phyloP scores from a whole-genome alignment of 2,888 invertebrate species.

The Atrina japonica region DNA sequence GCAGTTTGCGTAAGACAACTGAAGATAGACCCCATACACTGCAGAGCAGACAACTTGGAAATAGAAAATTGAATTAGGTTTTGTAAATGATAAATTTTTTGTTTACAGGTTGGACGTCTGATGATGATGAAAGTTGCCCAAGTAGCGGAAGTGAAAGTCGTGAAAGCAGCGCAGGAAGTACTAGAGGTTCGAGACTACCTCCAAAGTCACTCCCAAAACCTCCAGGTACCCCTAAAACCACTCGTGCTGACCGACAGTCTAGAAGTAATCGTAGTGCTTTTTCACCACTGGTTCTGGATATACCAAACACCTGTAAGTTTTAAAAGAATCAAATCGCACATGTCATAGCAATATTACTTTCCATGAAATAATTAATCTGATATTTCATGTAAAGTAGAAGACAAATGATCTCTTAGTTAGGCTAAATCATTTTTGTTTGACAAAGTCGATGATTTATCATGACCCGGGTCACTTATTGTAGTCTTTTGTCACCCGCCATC shows the following conservation, averaged over 20 bases:
- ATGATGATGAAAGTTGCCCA: conserved; percentile 74
- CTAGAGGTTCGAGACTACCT: conserved; percentile 49
- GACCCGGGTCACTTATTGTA: too few species aligned
- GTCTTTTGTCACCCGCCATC: too few species aligned
- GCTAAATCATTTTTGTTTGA: too few species aligned
- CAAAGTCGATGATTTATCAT: too few species aligned
- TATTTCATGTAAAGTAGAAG: too few species aligned
- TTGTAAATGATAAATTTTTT: background rate
- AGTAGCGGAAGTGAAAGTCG: conserved; percentile 76
- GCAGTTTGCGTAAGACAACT: too few species aligned
- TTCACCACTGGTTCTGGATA: conserved; percentile 66
- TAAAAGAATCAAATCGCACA: background rate
- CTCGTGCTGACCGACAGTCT: conserved; percentile 22
- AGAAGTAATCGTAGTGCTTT: conserved; percentile 18
- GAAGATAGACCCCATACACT: too few species aligned
- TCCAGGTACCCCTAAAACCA: conserved; percentile 57
- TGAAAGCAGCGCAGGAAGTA: conserved; percentile 75
- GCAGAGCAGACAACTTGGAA: too few species aligned
- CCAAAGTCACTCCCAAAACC: conserved; percentile 50
- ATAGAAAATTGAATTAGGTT: too few species aligned
- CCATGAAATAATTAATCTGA: too few species aligned
- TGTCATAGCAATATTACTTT: too few species aligned
- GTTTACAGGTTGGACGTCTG: conserved; percentile 68
- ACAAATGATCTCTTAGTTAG: too few species aligned
- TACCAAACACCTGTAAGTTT: conserved; percentile 65